phyloP scores from a whole-genome alignment of 2,797 vertebrate species.

The Fratercula arctica region DNA sequence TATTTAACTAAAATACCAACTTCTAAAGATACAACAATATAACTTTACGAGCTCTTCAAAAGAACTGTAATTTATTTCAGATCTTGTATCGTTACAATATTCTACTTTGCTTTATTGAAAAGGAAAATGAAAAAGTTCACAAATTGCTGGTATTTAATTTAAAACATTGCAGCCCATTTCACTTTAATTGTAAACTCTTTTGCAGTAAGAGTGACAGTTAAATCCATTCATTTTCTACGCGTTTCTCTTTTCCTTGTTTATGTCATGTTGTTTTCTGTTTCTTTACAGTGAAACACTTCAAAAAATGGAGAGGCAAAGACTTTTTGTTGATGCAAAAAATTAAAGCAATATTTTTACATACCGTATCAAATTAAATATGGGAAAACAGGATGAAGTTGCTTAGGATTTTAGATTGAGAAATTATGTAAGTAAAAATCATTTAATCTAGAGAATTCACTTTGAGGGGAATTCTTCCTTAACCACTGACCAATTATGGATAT shows the following conservation, averaged over 20 bases:
- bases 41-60: background rate
- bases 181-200: background rate
- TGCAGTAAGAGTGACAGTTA: background rate
- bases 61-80: background rate
- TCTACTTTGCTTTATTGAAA: background rate
- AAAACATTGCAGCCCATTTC: background rate
- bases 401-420: background rate
- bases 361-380: background rate
- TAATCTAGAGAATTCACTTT: background rate
- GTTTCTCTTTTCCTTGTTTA: background rate
- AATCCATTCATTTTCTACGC: background rate
- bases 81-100: background rate
- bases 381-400: background rate
- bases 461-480: background rate
- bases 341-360: background rate
- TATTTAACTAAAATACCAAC: background rate
- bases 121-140: background rate
- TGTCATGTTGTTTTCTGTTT: background rate
- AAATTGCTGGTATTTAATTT: background rate
- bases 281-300: background rate
- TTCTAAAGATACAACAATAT: background rate
- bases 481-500: background rate
- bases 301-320: background rate
- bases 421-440: background rate
- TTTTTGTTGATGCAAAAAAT: background rate